phyloP scores from a whole-genome alignment of 2,888 invertebrate genomes.

The Osmoderma eremita region DNA sequence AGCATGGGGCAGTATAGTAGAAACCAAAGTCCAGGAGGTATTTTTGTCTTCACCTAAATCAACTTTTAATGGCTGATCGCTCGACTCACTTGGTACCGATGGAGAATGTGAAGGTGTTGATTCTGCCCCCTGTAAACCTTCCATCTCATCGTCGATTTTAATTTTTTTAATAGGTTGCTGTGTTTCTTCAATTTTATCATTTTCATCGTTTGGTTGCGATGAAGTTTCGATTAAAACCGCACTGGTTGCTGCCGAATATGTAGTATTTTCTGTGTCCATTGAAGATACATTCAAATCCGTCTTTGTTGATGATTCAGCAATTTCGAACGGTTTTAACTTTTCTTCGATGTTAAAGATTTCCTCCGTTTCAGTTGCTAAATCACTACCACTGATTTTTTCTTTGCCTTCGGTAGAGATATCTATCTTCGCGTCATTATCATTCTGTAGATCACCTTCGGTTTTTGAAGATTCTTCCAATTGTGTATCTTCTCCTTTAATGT shows the following conservation, averaged over 20 bases:
- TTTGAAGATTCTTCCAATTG: too few relatives aligned
- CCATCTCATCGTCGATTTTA: slow-evolving; percentile 14
- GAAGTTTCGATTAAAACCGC: background rate
- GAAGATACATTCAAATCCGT: too few relatives aligned
- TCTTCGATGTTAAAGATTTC: too few relatives aligned
- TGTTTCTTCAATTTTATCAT: background rate
- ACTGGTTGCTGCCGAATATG: background rate
- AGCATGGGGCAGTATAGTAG: slow-evolving; percentile 67
- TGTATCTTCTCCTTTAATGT: background rate
- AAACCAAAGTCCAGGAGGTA: slow-evolving; percentile 68
- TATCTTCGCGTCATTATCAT: too few relatives aligned
- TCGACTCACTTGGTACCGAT: slow-evolving; percentile 42
- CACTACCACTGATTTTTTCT: too few relatives aligned
- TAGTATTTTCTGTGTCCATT: background rate
- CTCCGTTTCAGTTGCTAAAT: too few relatives aligned
- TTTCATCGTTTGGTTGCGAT: background rate
- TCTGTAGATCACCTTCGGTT: background rate
- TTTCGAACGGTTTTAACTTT: too few relatives aligned
- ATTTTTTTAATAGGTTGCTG: slow-evolving; percentile 31
- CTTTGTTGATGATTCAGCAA: too few relatives aligned
- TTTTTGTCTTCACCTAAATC: slow-evolving; percentile 40
- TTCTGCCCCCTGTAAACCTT: background rate
- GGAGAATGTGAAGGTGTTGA: slow-evolving; percentile 17
- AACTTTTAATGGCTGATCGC: slow-evolving; percentile 38
- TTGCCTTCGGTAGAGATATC: too few relatives aligned